Percentiles rank a stretch among this genome's conserved stretches.
phyloP scores from a whole-genome alignment of 2,797 vertebrate species.

The Leptodactylus fallax region DNA sequence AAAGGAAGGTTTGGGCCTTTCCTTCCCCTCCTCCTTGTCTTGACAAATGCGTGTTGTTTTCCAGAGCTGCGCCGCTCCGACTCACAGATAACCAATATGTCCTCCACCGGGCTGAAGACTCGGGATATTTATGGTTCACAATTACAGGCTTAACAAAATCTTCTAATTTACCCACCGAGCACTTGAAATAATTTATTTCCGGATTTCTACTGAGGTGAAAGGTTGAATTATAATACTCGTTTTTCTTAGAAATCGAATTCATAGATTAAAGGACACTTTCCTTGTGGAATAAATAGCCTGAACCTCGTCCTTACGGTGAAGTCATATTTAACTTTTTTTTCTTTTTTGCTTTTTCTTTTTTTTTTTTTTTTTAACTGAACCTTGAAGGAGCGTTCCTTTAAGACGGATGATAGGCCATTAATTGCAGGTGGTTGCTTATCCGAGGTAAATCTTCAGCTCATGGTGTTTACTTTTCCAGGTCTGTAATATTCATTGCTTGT shows the following conservation, averaged over 20 bases:
- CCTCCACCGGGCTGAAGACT: slow-evolving; percentile 42
- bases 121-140: slow-evolving; percentile 44
- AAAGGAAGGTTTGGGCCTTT: not conserved
- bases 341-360: slow-evolving; percentile 25
- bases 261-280: slow-evolving; percentile 51
- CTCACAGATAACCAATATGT: slow-evolving; percentile 52
- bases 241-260: slow-evolving; percentile 52
- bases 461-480: slow-evolving; percentile 33
- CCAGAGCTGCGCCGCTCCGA: not conserved
- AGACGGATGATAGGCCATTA: slow-evolving; percentile 46
- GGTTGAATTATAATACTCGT: slow-evolving; percentile 52
- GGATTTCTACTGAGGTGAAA: slow-evolving; percentile 33
- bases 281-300: slow-evolving; percentile 26
- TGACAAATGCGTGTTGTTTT: slow-evolving; percentile 38
- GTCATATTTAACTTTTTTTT: slow-evolving; percentile 46
- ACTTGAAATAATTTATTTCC: slow-evolving; percentile 47
- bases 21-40: not conserved
- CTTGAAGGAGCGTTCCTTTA: slow-evolving; percentile 5
- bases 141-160: slow-evolving; percentile 48
- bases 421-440: slow-evolving; percentile 43
- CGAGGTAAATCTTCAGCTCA: slow-evolving; percentile 17
- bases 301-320: slow-evolving; percentile 29
- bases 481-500: slow-evolving; percentile 36
- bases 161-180: slow-evolving; percentile 46
- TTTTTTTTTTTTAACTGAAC: slow-evolving; percentile 16